Conservation (phyloP, 2,888 invertebrate species). For the Itoplectis maculator region DNA sequence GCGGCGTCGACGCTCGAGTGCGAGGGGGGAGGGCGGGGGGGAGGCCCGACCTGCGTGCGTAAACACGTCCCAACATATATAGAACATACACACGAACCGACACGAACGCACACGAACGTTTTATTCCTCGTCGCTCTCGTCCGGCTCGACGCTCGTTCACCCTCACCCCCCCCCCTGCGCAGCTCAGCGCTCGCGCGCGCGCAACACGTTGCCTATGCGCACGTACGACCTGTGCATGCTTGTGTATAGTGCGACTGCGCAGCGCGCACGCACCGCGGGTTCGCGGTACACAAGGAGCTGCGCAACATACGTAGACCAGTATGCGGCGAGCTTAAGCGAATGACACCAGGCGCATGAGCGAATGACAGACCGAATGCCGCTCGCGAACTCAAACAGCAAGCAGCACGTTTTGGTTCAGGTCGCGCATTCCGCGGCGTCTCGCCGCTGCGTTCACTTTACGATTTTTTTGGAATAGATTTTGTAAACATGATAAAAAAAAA, state of each 20-base stretch:
- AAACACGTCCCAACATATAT: slow-evolving; percentile 41
- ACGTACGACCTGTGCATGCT: background rate
- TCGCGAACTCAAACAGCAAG: too few species aligned
- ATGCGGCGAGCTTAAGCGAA: too few species aligned
- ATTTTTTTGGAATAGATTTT: too few species aligned
- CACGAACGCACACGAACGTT: slow-evolving; percentile 4
- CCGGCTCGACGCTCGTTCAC: slow-evolving; percentile 4
- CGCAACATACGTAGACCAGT: background rate
- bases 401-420: too few species aligned
- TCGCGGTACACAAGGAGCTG: background rate
- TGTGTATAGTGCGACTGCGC: too few species aligned
- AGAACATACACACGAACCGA: background rate
- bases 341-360: background rate
- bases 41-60: slow-evolving; percentile 41
- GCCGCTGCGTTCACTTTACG: too few species aligned
- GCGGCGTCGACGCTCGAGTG: slow-evolving; percentile 37
- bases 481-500: too few species aligned
- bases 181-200: too few species aligned
- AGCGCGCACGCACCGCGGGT: background rate
- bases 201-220: slow-evolving; percentile 49
- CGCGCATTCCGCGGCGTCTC: too few species aligned
- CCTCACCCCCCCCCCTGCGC: slow-evolving; percentile 1
- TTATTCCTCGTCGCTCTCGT: slow-evolving; percentile 26
- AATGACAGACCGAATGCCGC: too few species aligned
- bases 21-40: slow-evolving; percentile 26